Evolutionary conservation across 2,113 vertebrate species (phyloP).

Genomic region (Brachypodius melanocephalos): DNA sequence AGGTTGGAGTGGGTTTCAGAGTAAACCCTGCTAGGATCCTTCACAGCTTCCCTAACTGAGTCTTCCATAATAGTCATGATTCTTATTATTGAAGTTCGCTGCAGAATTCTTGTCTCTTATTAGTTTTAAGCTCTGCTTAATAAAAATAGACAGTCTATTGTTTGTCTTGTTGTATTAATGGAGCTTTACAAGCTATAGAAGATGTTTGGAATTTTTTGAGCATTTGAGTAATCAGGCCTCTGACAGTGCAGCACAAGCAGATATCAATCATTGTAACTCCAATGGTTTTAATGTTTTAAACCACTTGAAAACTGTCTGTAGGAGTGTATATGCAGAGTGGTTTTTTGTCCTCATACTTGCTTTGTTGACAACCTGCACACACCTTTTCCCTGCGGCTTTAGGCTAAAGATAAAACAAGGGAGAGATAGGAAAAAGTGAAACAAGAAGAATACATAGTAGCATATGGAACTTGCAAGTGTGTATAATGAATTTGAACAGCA

Average conservation of each 20-base stretch:
- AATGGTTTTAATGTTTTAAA: not conserved
- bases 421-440: not conserved
- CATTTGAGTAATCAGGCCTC: not conserved
- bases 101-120: not conserved
- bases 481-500: not conserved
- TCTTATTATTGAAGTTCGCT: not conserved
- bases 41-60: not conserved
- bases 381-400: not conserved
- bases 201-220: not conserved
- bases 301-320: not conserved
- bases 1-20: not conserved
- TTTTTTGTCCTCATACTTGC: not conserved
- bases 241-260: not conserved
- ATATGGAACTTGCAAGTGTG: not conserved
- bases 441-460: not conserved
- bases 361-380: not conserved
- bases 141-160: not conserved
- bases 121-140: not conserved
- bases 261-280: not conserved
- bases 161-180: not conserved
- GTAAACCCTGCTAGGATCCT: not conserved
- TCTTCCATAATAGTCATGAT: not conserved
- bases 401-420: not conserved
- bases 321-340: not conserved
- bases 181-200: not conserved